Base-by-base conservation (phyloP, 2,888 invertebrate species). In the Cenopis cana region DNA sequence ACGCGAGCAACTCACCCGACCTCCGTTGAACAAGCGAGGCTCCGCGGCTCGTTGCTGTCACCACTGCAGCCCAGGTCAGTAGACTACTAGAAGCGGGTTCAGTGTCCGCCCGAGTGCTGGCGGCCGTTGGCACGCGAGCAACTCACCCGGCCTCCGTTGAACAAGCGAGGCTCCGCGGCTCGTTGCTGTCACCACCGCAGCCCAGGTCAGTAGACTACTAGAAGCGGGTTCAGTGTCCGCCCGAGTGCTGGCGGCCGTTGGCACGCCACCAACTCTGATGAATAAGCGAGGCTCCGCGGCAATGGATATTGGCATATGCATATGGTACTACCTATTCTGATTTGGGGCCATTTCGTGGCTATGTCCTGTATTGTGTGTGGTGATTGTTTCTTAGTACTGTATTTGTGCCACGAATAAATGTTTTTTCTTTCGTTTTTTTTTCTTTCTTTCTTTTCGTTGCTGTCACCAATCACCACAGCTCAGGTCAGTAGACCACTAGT, bases 21-120 rank as follows among this genome's bases (percentile, higher is more conserved):
- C 93, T 1, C 95, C 96, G 0, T 93, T 96, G 74, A 94, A 94
- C 77, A 96, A 95, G 79, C 94, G 95, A 75, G 96, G 95, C 57
- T 95, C 95, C 14, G 95, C 14, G 95, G 87, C 68, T 94, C 88
- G 50, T 82, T 89, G 77, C 85, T 24, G 24, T 24, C 24, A 24
- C 24, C 24, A 24, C 24, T 4, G 24, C 24, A 24, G 24, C 24
- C 24, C 24, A 24, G 24, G 24, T 24, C 24, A 24, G 24, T 24
- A 24, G 24, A 24, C 24, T 24, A 24, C 14, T 24, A 24, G 2
- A 24, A 24, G 24, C 24, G 4, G 24, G 24, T 24, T 4, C 24
- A 24, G 24, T 24, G n/a, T 97, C 97, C 46, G 95, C 96, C 64
- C 95, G 96, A 62, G 96, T 98, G 56, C 18, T 90, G 94, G 24